Base-by-base conservation (phyloP, 2,113 vertebrate genomes). In the Melanerpes formicivorus region DNA sequence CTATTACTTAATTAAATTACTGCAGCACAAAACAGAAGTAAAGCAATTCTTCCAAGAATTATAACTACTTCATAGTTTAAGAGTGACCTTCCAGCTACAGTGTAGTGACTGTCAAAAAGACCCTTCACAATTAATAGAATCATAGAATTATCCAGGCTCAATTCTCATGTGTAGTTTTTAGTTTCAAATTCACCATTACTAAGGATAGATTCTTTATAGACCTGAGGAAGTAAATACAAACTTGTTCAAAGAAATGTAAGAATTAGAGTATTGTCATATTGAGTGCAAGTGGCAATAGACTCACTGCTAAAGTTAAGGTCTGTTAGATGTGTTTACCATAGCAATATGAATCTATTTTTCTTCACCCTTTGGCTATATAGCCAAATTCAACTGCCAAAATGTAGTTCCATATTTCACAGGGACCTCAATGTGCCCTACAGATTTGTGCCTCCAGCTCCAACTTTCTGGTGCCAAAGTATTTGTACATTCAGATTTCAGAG, bases 351-450 rank as follows among this genome's bases (percentile, higher is more conserved):
- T 77, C 67, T 74, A 74, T 89, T 89, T 83, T 90, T 84, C 73
- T 94, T 92, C 67, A 58, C 40, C 2, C 11, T 84, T 75, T 93
- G 75, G 48, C 71, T 66, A 78, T 62, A 30, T 84, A 90, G 74
- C 62, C 52, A 77, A 88, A 94, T 32, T 80, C 65, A 87, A 15
- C 54, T 88, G 75, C 79, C 90, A 96, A 93, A 95, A 90, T 82
- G 67, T 48, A 67, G 60, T 46, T 32, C 75, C 1, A 0, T 92
- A 82, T 92, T 95, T 94, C 92, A 93, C 19, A 71, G 66, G 21
- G 37, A 19, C 55, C 75, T 84, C 60, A 73, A 64, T 21, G 15
- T 80, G 64, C 72, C 84, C 64, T 93, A 52, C 30, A 71, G 74
- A 75, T 71, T 56, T 86, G 65, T 86, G 65, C 66, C 55, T 93